A percentile compares a stretch with the other conserved stretches of the same genome.
phyloP scores from a whole-genome alignment of 2,797 vertebrate species.

The Molossus molossus region DNA sequence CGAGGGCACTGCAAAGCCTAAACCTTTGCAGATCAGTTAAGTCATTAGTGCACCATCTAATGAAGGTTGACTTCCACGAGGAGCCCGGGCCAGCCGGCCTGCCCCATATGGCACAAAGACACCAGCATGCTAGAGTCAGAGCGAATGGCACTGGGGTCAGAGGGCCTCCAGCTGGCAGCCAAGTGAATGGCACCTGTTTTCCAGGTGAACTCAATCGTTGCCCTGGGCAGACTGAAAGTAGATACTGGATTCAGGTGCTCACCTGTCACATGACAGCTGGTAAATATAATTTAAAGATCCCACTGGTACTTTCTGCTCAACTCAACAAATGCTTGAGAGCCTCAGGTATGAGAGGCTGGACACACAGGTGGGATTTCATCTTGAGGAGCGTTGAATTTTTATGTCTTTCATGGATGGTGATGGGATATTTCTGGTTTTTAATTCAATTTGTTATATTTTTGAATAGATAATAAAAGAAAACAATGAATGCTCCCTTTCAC shows the following conservation, averaged over 20 bases:
- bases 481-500: background rate
- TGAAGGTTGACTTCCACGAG: conserved; percentile 78
- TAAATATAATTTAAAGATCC: conserved; percentile 67
- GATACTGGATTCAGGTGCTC: background rate
- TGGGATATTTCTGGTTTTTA: background rate
- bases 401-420: background rate
- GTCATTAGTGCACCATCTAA: conserved; percentile 77
- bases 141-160: background rate
- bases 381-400: background rate
- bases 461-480: background rate
- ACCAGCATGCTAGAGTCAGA: background rate
- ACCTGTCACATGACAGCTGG: background rate
- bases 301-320: background rate
- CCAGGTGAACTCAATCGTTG: background rate
- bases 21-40: conserved; percentile 81
- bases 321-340: background rate
- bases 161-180: conserved; percentile 16
- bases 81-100: conserved; percentile 60
- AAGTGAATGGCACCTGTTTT: conserved; percentile 46
- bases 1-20: conserved; percentile 61
- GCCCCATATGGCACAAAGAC: conserved; percentile 4
- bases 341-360: background rate
- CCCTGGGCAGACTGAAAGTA: background rate
- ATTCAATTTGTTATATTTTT: conserved; percentile 3
- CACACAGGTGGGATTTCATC: background rate